phyloP scores from a whole-genome alignment of 2,797 vertebrate species.

The Holocentrus rufus region DNA sequence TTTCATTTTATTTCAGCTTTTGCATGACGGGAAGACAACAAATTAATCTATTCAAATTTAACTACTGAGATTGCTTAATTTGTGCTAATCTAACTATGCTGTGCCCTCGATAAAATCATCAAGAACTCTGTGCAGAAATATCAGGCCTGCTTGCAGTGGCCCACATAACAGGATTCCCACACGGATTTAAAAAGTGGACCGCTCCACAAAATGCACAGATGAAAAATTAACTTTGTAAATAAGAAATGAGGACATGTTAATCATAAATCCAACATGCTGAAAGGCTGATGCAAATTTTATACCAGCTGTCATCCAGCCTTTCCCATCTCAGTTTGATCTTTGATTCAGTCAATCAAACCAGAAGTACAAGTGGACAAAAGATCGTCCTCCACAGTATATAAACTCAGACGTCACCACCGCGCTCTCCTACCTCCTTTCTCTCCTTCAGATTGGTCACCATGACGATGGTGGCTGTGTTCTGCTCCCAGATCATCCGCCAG shows the following conservation, averaged over 20 bases:
- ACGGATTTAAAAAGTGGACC: neutral
- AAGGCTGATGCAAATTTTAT: neutral
- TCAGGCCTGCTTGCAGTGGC: too few species aligned
- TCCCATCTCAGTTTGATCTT: neutral
- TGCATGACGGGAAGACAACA: neutral
- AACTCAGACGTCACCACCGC: neutral
- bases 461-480: slow-evolving; percentile 97
- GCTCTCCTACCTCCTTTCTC: slow-evolving; percentile 90
- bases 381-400: neutral
- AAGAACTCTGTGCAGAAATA: neutral
- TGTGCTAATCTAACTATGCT: neutral
- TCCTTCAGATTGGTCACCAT: slow-evolving; percentile 99
- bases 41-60: neutral
- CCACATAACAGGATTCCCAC: neutral
- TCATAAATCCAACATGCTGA: neutral
- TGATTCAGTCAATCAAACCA: neutral
- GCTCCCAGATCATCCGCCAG: slow-evolving; percentile 99
- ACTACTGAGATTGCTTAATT: neutral
- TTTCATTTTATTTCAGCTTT: too few species aligned
- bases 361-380: neutral
- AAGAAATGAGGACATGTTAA: neutral
- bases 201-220: neutral
- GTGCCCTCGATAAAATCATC: neutral
- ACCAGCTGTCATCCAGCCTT: neutral
- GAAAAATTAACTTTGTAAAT: neutral